Base-by-base conservation (phyloP, 2,888 invertebrate genomes). In the Hypsopygia costalis region DNA sequence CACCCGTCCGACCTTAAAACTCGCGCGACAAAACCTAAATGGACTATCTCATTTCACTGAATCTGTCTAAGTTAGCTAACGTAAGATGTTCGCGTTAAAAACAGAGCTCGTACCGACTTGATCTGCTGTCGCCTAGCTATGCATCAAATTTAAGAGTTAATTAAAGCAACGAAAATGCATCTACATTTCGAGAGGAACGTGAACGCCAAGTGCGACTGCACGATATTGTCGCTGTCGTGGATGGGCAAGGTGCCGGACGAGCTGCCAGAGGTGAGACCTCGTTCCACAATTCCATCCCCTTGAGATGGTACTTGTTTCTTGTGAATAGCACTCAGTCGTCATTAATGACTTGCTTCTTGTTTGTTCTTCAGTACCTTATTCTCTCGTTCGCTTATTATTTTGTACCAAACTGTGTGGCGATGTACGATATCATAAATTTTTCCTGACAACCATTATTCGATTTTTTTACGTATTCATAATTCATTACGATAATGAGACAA, bases 231-330 rank as follows among this genome's bases (percentile, higher is more conserved):
- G 62, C 91, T 98, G 74, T 97, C 98, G 66, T 98, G 98, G 98
- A 98, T 98, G 98, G 98, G 98, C 55, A 97, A 98, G 89, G 97
- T 98, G 64, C 98, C 98, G 54, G 98, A 98, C 77, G 96, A 97
- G 75, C 91, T 97, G 63, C 97, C 97, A 29, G 97, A 97, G 94
- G 97, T 97, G 85, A 91, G 91, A 66, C 32, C 34, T 67, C 39
- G 39, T 41, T 32, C 44, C 47, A 28, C 20, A 44, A 36, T 43
- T 44, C 47, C 43, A n/a, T 41, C 41, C 28, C 11, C 10, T 22
- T 11, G 11, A 11, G 11, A 25, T 1, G 4, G 4, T 12, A 6
- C 8, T 8, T 25, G 5, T 6, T 27, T n/a, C n/a, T n/a, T 21
- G 22, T n/a, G 11, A 7, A 22, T 30, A 37, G 11, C 6, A 37